These are phyloP conservation scores for Oncorhynchus masou DNA, from an alignment of 2,113 vertebrate species.

Conservation along the genomic window DNA sequence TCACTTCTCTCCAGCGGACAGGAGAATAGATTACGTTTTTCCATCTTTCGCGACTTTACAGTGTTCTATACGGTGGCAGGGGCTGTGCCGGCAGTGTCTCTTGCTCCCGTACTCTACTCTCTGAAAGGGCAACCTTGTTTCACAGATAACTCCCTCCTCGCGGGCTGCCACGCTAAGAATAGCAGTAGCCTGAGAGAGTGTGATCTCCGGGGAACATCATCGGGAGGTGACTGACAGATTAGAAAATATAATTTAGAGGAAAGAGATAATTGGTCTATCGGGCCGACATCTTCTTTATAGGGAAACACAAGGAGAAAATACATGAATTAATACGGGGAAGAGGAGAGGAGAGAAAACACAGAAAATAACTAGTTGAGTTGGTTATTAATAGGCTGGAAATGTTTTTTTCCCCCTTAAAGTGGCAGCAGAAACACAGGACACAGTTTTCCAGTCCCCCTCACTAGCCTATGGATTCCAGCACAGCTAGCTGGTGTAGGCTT, in stretches of 20 bases:
- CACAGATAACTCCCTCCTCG: neutral
- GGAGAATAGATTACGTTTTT: conserved; percentile 12
- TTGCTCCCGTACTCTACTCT: neutral
- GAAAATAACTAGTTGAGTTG: too few relatives aligned
- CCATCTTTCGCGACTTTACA: neutral
- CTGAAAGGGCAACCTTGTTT: conserved; percentile 11
- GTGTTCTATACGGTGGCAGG: neutral
- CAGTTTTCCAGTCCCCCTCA: too few relatives aligned
- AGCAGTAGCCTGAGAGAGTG: conserved; percentile 14
- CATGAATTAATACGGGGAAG: too few relatives aligned
- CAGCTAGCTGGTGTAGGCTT: too few relatives aligned
- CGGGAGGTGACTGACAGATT: conserved; percentile 25
- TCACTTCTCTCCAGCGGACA: neutral
- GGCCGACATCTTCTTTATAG: neutral
- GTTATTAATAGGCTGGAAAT: too few relatives aligned
- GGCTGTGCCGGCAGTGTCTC: too few relatives aligned
- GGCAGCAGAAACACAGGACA: too few relatives aligned
- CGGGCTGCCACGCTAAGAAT: conserved; percentile 14
- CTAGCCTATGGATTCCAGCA: too few relatives aligned
- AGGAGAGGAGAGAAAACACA: neutral
- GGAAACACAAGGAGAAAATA: neutral
- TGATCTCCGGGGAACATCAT: conserved; percentile 28
- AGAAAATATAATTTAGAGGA: conserved; percentile 17
- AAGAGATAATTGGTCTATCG: conserved; percentile 14
- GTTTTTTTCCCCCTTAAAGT: too few relatives aligned